Conservation (phyloP, 2,113 vertebrate genomes). For the Mesoclemmys tuberculata region DNA sequence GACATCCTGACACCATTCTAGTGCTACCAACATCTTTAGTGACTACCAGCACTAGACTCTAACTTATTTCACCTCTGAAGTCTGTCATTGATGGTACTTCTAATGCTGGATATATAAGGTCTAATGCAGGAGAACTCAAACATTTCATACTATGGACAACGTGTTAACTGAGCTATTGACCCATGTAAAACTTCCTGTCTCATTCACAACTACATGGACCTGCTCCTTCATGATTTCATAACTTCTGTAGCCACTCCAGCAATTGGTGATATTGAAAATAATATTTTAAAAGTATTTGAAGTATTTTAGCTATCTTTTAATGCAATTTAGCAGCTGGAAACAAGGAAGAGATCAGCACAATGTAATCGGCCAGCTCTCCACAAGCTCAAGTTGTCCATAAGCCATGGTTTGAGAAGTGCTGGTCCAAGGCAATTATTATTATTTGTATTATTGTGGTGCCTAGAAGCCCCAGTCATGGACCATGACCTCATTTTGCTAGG, state of each 20-base stretch:
- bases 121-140: not conserved
- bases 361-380: not conserved
- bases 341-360: not conserved
- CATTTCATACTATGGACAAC: not conserved
- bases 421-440: not conserved
- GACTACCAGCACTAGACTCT: not conserved
- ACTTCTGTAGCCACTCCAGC: not conserved
- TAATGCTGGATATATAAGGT: not conserved
- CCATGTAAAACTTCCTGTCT: not conserved
- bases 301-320: not conserved
- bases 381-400: not conserved
- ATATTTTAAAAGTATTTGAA: not conserved
- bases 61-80: conserved; percentile 6
- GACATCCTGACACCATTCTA: not conserved
- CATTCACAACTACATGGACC: not conserved
- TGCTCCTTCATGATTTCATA: not conserved
- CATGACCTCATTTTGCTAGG: not conserved
- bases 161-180: not conserved
- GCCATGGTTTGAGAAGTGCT: not conserved
- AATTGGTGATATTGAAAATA: not conserved
- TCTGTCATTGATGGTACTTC: not conserved
- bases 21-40: not conserved
- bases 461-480: not conserved
- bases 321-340: not conserved
- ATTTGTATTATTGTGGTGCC: not conserved